A percentile compares a stretch with the other conserved stretches of the same genome.
Conservation (phyloP, 2,888 invertebrate genomes). For the Eudemis profundana region DNA sequence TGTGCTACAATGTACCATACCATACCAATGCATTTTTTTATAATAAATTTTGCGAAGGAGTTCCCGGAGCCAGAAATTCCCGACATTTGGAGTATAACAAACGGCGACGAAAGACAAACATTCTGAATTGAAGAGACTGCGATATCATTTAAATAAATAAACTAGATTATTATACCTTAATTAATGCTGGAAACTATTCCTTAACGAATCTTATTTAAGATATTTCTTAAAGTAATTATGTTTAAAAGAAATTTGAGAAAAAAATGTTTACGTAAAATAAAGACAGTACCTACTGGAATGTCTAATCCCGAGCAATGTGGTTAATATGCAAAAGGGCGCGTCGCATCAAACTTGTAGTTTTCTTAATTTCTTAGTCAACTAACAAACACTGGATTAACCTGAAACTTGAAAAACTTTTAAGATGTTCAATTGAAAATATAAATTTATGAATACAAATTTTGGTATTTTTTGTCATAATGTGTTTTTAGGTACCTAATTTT, state of each 20-base stretch:
- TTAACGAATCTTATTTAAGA: no score
- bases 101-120: no score
- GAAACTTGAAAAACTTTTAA: conserved; percentile 2
- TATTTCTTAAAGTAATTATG: neutral
- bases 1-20: no score
- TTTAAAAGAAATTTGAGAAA: neutral
- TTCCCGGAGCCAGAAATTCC: no score
- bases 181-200: no score
- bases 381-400: conserved; percentile 9
- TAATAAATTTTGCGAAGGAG: no score
- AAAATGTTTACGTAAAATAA: neutral
- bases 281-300: conserved; percentile 9
- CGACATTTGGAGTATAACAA: no score
- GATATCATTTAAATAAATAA: no score
- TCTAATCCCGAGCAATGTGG: neutral
- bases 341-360: conserved; percentile 19
- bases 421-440: conserved; percentile 13
- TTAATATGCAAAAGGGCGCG: conserved; percentile 15
- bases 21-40: no score
- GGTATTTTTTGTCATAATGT: neutral
- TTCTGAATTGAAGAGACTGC: no score
- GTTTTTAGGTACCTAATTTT: no score
- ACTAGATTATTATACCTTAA: no score
- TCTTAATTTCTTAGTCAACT: conserved; percentile 12
- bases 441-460: conserved; percentile 1